phyloP scores from a whole-genome alignment of 2,797 vertebrate genomes.

The Pangasius djambal region DNA sequence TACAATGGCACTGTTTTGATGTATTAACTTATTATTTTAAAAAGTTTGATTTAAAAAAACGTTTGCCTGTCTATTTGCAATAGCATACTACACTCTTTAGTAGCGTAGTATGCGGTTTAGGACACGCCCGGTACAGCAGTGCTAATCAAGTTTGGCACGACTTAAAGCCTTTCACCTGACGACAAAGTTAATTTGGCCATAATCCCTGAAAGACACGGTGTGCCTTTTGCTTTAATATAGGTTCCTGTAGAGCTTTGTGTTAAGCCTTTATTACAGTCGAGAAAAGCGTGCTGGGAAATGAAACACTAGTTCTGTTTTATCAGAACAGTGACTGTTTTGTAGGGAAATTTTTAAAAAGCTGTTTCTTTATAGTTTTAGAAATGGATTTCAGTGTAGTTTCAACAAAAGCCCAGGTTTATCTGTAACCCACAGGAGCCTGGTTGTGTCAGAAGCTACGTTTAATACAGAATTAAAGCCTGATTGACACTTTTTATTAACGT shows the following conservation, averaged over 20 bases:
- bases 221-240: constrained; percentile 28
- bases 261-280: constrained; percentile 22
- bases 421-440: neutral
- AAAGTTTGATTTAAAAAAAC: neutral
- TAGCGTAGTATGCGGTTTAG: neutral
- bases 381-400: neutral
- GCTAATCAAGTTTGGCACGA: neutral
- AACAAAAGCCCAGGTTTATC: constrained; percentile 3
- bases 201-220: constrained; percentile 28
- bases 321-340: neutral
- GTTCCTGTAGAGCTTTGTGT: constrained; percentile 27
- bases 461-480: neutral
- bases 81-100: neutral
- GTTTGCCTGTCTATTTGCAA: neutral
- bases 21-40: neutral
- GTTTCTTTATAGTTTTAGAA: neutral
- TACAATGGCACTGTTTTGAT: too few species aligned
- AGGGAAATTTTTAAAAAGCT: neutral
- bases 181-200: constrained; percentile 8
- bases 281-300: constrained; percentile 21
- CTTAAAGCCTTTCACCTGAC: constrained; percentile 11
- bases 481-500: neutral
- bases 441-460: neutral
- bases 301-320: constrained; percentile 8
- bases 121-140: neutral